These are phyloP conservation scores for Ceratoteleas bidentatus DNA, from an alignment of 1,140 invertebrate species.

Conservation along the genomic window DNA sequence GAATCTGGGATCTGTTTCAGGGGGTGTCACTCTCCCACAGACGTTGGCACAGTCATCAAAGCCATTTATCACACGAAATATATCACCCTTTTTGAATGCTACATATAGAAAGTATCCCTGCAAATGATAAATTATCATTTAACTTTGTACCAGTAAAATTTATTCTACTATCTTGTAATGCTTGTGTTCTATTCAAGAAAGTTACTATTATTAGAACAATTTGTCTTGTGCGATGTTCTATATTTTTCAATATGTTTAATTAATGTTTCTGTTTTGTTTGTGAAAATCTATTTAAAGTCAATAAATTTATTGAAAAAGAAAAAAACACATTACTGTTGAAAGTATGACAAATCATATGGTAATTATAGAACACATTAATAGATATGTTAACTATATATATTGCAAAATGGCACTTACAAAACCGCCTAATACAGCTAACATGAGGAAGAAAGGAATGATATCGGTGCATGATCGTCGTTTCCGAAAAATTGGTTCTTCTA, in stretches of 20 bases:
- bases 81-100: constrained; percentile 82
- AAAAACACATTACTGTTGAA: no score
- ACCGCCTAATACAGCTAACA: constrained; percentile 80
- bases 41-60: constrained; percentile 87
- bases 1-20: constrained; percentile 65
- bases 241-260: no score
- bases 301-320: constrained; percentile 17
- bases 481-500: constrained; percentile 53
- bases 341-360: no score
- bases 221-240: no score
- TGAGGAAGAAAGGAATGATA: constrained; percentile 81
- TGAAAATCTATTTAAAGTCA: background rate
- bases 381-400: no score
- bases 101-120: constrained; percentile 81
- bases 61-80: constrained; percentile 84
- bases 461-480: constrained; percentile 84
- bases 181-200: no score
- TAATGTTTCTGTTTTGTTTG: no score
- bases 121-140: constrained; percentile 2
- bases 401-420: no score
- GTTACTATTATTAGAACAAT: no score
- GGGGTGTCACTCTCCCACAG: constrained; percentile 82
- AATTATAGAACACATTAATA: no score
- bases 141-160: background rate
- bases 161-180: background rate